These are phyloP conservation scores for Troides oblongomaculatus DNA, from an alignment of 2,888 invertebrate genomes.

Conservation along the genomic window DNA sequence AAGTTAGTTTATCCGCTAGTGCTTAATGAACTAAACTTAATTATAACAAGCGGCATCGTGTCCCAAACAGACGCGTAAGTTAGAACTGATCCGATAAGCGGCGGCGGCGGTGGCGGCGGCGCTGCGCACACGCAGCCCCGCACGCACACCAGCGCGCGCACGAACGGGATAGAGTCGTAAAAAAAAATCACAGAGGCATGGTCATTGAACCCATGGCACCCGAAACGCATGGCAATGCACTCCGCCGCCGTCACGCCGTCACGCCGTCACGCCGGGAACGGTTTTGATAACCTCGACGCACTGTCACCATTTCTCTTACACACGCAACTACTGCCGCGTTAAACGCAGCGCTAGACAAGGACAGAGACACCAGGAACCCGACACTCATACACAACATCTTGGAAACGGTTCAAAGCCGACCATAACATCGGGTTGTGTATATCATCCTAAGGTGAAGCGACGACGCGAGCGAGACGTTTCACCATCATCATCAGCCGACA, in stretches of 20 bases:
- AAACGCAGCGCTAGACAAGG: neutral
- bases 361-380: too few species aligned
- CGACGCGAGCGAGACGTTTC: too few species aligned
- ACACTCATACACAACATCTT: too few species aligned
- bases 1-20: too few species aligned
- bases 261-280: constrained; percentile 8
- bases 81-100: constrained; percentile 16
- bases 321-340: too few species aligned
- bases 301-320: too few species aligned
- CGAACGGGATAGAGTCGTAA: constrained; percentile 37
- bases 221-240: constrained; percentile 44
- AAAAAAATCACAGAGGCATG: constrained; percentile 40
- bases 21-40: too few species aligned
- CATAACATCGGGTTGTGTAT: too few species aligned
- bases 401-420: too few species aligned
- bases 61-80: constrained; percentile 18
- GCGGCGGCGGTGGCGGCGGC: neutral
- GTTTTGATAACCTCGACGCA: constrained; percentile 2
- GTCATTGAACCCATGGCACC: constrained; percentile 37
- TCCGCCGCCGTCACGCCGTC: constrained; percentile 19
- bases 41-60: too few species aligned
- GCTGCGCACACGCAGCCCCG: constrained; percentile 10
- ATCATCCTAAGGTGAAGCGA: too few species aligned
- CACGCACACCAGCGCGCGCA: constrained; percentile 4
- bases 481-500: too few species aligned